phyloP scores from a whole-genome alignment of 2,113 vertebrate genomes.

The Podilymbus podiceps region DNA sequence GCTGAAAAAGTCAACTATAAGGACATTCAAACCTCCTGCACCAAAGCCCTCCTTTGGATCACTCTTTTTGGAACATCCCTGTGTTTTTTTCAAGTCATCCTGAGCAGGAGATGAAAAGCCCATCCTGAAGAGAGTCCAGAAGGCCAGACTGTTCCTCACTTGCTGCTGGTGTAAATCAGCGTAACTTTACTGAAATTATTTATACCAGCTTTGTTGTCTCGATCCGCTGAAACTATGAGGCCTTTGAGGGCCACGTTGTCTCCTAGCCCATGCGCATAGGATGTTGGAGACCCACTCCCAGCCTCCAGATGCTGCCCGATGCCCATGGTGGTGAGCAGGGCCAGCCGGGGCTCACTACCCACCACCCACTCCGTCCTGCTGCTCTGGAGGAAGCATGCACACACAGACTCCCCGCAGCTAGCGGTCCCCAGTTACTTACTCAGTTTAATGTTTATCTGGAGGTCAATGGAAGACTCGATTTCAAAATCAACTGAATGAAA shows the following conservation, averaged over 20 bases:
- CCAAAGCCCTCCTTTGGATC: background rate
- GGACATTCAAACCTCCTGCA: background rate
- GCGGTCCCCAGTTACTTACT: constrained; percentile 65
- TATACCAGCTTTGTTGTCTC: background rate
- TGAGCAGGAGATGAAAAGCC: background rate
- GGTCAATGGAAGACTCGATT: constrained; percentile 82
- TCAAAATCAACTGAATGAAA: constrained; percentile 81
- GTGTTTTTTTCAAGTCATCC: background rate
- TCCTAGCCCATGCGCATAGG: background rate
- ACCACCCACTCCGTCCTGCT: rapidly evolving
- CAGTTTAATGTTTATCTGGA: constrained; percentile 79
- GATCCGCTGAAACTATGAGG: background rate
- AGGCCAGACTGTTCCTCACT: background rate
- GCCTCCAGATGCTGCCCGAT: rapidly evolving
- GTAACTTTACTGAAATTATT: background rate
- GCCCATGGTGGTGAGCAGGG: background rate
- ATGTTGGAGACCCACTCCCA: background rate
- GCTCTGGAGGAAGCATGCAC: background rate
- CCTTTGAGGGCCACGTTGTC: background rate
- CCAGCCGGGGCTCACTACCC: rapidly evolving
- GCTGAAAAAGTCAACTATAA: background rate
- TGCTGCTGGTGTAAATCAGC: background rate
- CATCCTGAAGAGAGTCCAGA: background rate
- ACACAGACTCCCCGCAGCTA: background rate
- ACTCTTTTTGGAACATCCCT: background rate